Base-by-base conservation (phyloP, 2,797 vertebrate genomes). In the Amblyraja radiata region DNA sequence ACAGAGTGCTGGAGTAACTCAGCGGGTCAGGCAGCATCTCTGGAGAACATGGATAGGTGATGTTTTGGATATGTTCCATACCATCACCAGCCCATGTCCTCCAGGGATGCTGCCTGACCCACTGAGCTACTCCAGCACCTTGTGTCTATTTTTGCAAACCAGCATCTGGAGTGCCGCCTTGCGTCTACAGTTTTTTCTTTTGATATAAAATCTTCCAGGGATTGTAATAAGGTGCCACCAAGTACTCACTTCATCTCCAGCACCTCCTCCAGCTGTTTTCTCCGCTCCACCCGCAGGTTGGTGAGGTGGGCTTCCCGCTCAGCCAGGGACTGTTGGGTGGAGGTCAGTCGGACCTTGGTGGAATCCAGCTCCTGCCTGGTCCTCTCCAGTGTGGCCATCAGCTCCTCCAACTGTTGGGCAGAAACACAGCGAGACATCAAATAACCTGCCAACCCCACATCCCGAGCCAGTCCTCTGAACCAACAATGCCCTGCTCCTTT, bases 231-330 rank as follows among this genome's bases (percentile, higher is more conserved):
- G 11, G 74, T 71, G 14, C 25, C 90, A 74, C 11, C 39, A 8
- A 58, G 65, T 73, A 96, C 98, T 97, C 95, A 99, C 99, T 99
- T 99, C 99, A 99, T 99, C 95, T 99, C 99, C 80, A 99, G 96
- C 94, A 99, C 99, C 96, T 99, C 99, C 95, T 99, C 99, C 78
- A 99, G 97, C 95, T 99, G 99, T 94, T 99, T 99, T 94, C 98
- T 97, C 93, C 98, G 95, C 93, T 99, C 99, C 93, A 98, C 97
- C 93, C 98, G 97, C 94, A 99, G 97, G 95, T 98, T 99, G 94
- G 98, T 97, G 94, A 99, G 96, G 94, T 99, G 98, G 6, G 97
- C 96, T 94, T 99, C 99, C 92, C 98, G 97, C 94, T 99, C 99
- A 93, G 98, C 96, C 95, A 99, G 95, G 36, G 99, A 99, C 94